Percentiles rank a stretch among this genome's conserved stretches.
Evolutionary conservation across 2,113 vertebrate species (phyloP).

Genomic region (Mixornis gularis): DNA sequence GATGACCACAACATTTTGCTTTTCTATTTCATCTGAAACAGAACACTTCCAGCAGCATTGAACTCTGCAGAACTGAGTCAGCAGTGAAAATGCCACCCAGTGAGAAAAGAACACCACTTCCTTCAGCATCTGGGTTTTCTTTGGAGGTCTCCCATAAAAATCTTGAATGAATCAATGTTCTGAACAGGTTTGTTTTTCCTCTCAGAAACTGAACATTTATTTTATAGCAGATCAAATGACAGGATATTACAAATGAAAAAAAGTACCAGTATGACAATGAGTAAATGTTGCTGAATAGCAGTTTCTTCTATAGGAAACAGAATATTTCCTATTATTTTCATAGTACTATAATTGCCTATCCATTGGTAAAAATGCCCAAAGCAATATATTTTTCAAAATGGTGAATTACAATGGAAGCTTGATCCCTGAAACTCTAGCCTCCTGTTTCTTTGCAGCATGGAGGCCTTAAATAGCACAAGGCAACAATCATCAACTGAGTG

Average conservation of each 20-base stretch:
- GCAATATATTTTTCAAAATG: background rate
- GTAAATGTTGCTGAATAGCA: background rate
- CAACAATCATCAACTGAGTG: background rate
- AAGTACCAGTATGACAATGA: background rate
- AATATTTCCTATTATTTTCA: background rate
- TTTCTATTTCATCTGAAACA: conserved; percentile 56
- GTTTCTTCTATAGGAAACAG: background rate
- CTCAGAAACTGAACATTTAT: background rate
- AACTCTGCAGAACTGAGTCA: conserved; percentile 51
- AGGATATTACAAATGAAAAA: background rate
- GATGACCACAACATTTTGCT: conserved; percentile 38
- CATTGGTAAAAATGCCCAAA: background rate
- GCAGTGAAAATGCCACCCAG: conserved; percentile 66
- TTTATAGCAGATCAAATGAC: background rate
- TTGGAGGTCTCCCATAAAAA: conserved; percentile 46
- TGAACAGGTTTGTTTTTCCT: background rate
- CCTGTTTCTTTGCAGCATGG: background rate
- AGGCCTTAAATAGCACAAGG: conserved; percentile 7
- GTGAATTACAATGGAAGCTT: background rate
- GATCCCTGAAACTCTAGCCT: background rate
- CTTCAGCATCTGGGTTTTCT: conserved; percentile 38
- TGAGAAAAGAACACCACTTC: conserved; percentile 14
- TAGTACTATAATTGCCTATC: background rate
- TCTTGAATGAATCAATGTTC: background rate
- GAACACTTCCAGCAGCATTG: conserved; percentile 21